phyloP scores from a whole-genome alignment of 2,113 vertebrate genomes.

The Trogon surrucura region DNA sequence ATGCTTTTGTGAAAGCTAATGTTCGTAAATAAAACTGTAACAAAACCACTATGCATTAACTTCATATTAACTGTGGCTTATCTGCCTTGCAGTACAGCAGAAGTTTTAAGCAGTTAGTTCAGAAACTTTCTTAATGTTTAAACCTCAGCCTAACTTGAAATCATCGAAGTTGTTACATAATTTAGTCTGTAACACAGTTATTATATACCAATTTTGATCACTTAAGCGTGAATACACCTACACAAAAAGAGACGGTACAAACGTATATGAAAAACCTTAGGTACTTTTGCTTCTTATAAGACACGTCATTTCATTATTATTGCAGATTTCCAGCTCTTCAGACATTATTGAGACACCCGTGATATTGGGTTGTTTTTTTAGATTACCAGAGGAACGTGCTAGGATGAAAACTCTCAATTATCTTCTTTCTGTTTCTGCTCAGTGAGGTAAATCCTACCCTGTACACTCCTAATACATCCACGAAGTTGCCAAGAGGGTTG shows the following conservation, averaged over 20 bases:
- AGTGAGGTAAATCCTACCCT: neutral
- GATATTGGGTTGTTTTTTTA: neutral
- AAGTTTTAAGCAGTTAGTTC: neutral
- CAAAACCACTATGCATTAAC: too few species aligned
- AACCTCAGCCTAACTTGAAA: neutral
- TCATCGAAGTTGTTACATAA: neutral
- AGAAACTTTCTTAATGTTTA: neutral
- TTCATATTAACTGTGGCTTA: neutral
- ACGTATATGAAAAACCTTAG: neutral
- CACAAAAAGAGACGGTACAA: neutral
- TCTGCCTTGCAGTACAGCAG: neutral
- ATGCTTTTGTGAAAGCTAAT: neutral
- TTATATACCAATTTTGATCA: neutral
- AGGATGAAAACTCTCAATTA: neutral
- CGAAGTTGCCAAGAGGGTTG: fast-evolving
- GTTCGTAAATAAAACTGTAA: neutral
- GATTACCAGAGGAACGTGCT: neutral
- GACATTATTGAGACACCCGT: neutral
- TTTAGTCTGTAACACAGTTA: neutral
- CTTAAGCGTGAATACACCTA: conserved; percentile 1
- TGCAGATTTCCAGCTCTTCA: neutral
- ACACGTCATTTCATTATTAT: neutral
- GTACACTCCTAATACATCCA: neutral
- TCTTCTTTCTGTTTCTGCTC: neutral
- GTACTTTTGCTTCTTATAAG: fast-evolving